Percentiles rank a stretch among this genome's conserved stretches.
Evolutionary conservation across 2,888 invertebrate species (phyloP).

Genomic region (Acrobasis suavella): DNA sequence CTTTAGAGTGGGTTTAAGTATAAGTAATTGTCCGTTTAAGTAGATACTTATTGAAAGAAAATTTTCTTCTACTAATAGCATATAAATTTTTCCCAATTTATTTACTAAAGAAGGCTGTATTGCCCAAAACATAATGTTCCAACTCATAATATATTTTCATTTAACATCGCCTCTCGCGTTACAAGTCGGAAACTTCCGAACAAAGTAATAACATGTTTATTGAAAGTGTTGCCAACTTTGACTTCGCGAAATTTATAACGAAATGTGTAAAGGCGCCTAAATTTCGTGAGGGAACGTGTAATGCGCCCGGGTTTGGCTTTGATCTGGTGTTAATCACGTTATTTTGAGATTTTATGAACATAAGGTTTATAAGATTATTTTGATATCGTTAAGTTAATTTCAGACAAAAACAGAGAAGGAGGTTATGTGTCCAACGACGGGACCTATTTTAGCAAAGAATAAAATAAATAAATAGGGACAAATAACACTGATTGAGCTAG

Average conservation of each 20-base stretch:
- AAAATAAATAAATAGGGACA: no score
- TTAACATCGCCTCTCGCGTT: background rate
- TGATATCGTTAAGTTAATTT: no score
- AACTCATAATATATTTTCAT: background rate
- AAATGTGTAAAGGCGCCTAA: background rate
- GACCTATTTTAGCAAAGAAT: no score
- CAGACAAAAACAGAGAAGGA: no score
- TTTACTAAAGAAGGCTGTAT: background rate
- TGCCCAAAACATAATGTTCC: background rate
- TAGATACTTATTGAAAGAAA: no score
- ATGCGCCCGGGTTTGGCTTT: background rate
- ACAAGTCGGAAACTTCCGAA: constrained; percentile 3
- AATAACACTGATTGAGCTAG: no score
- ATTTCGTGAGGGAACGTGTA: constrained; percentile 1
- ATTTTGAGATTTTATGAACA: background rate
- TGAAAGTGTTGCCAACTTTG: constrained; percentile 4
- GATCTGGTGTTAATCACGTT: constrained; percentile 13
- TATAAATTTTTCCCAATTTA: background rate
- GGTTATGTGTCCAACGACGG: no score
- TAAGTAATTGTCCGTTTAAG: no score
- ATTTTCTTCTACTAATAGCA: no score
- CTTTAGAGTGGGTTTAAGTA: no score
- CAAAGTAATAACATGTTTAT: constrained; percentile 8
- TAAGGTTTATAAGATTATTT: no score
- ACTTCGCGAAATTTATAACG: constrained; percentile 11